Evolutionary conservation across 2,113 vertebrate genomes (phyloP).

Genomic region (Aythya baeri): DNA sequence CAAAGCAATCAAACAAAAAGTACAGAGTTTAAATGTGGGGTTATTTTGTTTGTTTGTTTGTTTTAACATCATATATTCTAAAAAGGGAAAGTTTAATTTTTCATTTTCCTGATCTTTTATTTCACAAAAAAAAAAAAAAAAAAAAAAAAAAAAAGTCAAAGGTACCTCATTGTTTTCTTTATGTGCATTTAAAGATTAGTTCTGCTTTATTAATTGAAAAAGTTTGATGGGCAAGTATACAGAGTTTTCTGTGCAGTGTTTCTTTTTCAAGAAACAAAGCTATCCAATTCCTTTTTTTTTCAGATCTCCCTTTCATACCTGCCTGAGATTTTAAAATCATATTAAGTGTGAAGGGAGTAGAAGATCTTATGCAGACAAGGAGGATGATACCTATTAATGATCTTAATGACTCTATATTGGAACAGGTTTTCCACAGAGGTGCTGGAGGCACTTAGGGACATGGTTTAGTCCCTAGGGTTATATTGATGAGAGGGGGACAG

Average conservation of each 20-base stretch:
- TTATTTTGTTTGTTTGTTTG: neutral
- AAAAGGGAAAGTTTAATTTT: neutral
- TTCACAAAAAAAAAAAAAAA: neutral
- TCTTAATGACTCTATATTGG: too few relatives aligned
- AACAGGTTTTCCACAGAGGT: too few relatives aligned
- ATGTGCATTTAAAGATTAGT: neutral
- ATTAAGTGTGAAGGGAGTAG: rapidly evolving
- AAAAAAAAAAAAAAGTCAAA: neutral
- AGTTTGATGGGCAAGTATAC: neutral
- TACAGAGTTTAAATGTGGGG: neutral
- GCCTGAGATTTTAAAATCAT: neutral
- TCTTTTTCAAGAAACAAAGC: neutral
- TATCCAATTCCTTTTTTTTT: neutral
- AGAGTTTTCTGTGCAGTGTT: neutral
- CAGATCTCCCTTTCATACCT: neutral
- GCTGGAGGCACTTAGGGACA: too few relatives aligned
- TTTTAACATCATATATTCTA: neutral
- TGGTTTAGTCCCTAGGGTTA: too few relatives aligned
- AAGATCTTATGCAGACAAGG: neutral
- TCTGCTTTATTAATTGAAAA: neutral
- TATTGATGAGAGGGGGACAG: too few relatives aligned
- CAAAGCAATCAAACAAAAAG: neutral
- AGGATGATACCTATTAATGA: neutral
- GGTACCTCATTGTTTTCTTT: neutral
- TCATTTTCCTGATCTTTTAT: neutral